A percentile compares a stretch with the other conserved stretches of the same genome.
Conservation (phyloP, 2,797 vertebrate genomes). For the Geotrypetes seraphini region DNA sequence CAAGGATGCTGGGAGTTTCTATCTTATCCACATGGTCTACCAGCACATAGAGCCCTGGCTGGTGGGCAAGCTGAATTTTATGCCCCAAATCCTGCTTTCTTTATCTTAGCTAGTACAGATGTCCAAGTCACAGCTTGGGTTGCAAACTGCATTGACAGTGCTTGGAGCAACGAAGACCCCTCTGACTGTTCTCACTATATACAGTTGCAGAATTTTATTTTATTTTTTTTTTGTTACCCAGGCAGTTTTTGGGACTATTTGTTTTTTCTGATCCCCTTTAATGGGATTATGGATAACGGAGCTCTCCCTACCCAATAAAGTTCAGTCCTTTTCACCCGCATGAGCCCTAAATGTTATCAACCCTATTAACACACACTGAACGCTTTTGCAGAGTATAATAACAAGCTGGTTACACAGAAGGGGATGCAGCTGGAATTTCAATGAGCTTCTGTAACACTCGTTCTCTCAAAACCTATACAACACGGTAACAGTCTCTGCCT, state of each 20-base stretch:
- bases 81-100: no score
- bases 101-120: no score
- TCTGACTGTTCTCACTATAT: conserved; percentile 33
- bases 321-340: conserved; percentile 17
- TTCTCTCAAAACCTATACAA: conserved; percentile 27
- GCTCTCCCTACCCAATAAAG: conserved; percentile 25
- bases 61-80: no score
- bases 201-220: conserved; percentile 12
- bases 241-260: conserved; percentile 23
- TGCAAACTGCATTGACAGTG: no score
- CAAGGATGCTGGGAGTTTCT: no score
- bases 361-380: conserved; percentile 40
- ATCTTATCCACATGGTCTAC: no score
- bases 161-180: no score
- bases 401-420: conserved; percentile 34
- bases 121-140: no score
- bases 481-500: conserved; percentile 13
- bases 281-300: no score
- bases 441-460: conserved; percentile 28
- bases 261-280: conserved; percentile 30
- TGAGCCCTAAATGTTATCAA: conserved; percentile 31
- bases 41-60: no score
- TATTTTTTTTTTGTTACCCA: no score
- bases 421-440: conserved; percentile 24
- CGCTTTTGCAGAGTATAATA: conserved; percentile 37